These are phyloP conservation scores for Nomada fucata DNA, from an alignment of 2,888 invertebrate species.

Conservation along the genomic window DNA sequence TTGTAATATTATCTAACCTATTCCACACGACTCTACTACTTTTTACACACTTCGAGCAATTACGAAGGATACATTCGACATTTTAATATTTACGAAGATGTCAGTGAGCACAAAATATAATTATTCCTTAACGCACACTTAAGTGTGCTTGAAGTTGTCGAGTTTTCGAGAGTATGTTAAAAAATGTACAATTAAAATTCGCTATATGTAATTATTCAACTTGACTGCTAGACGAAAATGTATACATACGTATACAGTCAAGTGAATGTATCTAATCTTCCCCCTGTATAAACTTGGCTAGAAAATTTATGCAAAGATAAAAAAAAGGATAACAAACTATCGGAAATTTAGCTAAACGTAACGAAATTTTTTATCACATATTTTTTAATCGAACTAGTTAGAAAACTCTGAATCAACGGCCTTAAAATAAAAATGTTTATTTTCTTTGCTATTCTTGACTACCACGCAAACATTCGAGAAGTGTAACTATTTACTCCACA, in stretches of 20 bases:
- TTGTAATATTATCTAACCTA: constrained; percentile 62
- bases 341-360: constrained; percentile 52
- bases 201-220: constrained; percentile 21
- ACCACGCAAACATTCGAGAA: constrained; percentile 31
- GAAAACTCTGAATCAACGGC: constrained; percentile 68
- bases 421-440: constrained; percentile 71
- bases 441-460: constrained; percentile 65
- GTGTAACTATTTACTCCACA: constrained; percentile 40
- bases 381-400: constrained; percentile 66
- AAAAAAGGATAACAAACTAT: constrained; percentile 39
- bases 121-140: constrained; percentile 27
- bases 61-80: constrained; percentile 31
- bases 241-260: not conserved
- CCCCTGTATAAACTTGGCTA: constrained; percentile 44
- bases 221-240: constrained; percentile 9
- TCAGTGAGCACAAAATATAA: constrained; percentile 68
- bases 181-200: constrained; percentile 9
- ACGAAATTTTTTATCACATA: constrained; percentile 66
- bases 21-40: constrained; percentile 64
- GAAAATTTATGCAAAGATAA: constrained; percentile 50
- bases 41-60: constrained; percentile 68
- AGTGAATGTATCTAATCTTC: constrained; percentile 17
- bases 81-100: constrained; percentile 45
- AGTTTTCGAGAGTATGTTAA: constrained; percentile 15
- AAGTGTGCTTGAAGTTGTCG: constrained; percentile 17